Evolutionary conservation across 2,797 vertebrate genomes (phyloP).

Genomic region (Melanotaenia trifasciata): DNA sequence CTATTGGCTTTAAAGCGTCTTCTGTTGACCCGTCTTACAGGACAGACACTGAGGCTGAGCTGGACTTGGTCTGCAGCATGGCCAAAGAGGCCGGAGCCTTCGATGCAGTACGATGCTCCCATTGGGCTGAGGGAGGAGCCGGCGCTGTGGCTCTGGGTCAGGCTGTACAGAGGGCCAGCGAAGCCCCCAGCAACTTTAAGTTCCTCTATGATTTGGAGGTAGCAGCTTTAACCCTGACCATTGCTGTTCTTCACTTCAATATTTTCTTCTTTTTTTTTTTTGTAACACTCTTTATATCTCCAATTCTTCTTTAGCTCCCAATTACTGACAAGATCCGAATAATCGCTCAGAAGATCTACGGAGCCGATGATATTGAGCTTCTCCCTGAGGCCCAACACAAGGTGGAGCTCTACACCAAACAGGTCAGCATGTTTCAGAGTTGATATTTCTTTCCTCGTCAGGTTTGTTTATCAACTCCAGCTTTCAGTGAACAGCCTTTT

Average conservation of each 20-base stretch:
- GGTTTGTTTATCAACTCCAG: neutral
- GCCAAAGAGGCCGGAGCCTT: conserved; percentile 92
- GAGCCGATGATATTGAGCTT: conserved; percentile 93
- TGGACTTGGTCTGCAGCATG: conserved; percentile 87
- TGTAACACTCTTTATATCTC: neutral
- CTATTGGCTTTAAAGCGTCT: too few species aligned
- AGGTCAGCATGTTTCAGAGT: conserved; percentile 79
- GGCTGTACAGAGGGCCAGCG: conserved; percentile 91
- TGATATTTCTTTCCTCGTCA: neutral
- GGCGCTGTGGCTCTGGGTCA: conserved; percentile 88
- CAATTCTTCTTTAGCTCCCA: conserved; percentile 83
- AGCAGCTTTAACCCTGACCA: neutral
- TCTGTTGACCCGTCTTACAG: conserved; percentile 70
- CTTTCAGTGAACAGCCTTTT: neutral
- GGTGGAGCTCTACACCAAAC: conserved; percentile 92
- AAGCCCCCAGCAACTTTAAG: conserved; percentile 87
- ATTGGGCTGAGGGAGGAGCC: conserved; percentile 95
- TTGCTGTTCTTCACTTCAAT: neutral
- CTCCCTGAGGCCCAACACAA: conserved; percentile 94
- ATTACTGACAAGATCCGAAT: conserved; percentile 92
- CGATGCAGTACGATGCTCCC: conserved; percentile 90
- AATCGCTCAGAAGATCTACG: conserved; percentile 96
- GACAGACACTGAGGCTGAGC: conserved; percentile 90
- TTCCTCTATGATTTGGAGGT: conserved; percentile 94
- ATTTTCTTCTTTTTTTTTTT: neutral